Percentiles rank a stretch among this genome's conserved stretches.
Conservation (phyloP, 53 echinoderm and acorn worm genomes). For the Apostichopus leukothele region DNA sequence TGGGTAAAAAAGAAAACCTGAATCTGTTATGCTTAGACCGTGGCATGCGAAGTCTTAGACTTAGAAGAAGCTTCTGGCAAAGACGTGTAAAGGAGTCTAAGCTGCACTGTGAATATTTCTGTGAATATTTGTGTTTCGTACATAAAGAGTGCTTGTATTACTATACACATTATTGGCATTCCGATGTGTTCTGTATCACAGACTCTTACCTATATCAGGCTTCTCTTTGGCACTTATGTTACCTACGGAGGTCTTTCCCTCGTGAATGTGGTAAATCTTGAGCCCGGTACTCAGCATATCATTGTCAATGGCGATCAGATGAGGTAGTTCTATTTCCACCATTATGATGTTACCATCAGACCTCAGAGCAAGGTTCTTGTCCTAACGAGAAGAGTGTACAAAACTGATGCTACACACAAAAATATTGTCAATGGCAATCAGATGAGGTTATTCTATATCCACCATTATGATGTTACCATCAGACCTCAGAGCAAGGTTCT, state of each 20-base stretch:
- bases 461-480: constrained; percentile 68
- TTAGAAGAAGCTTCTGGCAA: too few species aligned
- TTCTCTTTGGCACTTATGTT: constrained; percentile 76
- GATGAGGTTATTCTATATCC: constrained; percentile 67
- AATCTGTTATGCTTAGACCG: too few species aligned
- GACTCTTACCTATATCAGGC: constrained; percentile 82
- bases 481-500: constrained; percentile 75
- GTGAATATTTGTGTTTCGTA: too few species aligned
- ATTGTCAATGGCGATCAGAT: constrained; percentile 71
- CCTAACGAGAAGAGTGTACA: constrained; percentile 44
- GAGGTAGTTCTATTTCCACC: constrained; percentile 67
- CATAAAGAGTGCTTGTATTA: too few species aligned
- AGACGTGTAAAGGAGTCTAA: too few species aligned
- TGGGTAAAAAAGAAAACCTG: too few species aligned
- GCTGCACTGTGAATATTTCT: too few species aligned
- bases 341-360: constrained; percentile 71
- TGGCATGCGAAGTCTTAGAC: too few species aligned
- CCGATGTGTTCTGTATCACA: too few species aligned
- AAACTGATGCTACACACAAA: neutral
- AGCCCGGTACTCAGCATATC: constrained; percentile 73
- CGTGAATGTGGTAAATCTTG: constrained; percentile 73
- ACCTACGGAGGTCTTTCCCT: constrained; percentile 83
- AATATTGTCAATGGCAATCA: constrained; percentile 57
- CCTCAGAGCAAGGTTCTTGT: constrained; percentile 74
- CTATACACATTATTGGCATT: too few species aligned